These are phyloP conservation scores for Pomatostomus ruficeps DNA, from an alignment of 2,113 vertebrate species.

Conservation along the genomic window DNA sequence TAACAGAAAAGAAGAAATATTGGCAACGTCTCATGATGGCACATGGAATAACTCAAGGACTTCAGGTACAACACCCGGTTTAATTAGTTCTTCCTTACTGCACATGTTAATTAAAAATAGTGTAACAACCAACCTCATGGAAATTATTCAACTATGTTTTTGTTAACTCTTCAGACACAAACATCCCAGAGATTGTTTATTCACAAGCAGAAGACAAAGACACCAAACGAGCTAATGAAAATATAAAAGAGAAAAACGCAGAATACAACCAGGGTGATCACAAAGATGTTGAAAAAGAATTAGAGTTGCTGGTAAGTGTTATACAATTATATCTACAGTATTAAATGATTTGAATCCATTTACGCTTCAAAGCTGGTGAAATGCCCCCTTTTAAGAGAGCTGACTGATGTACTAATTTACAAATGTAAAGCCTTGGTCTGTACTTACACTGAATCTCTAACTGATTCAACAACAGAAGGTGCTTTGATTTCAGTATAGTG, in stretches of 20 bases:
- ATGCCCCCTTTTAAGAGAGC: constrained; percentile 56
- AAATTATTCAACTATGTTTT: constrained; percentile 21
- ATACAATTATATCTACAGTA: constrained; percentile 59
- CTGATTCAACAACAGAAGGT: constrained; percentile 63
- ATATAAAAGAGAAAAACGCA: constrained; percentile 54
- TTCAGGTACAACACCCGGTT: constrained; percentile 54
- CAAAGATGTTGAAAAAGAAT: constrained; percentile 71
- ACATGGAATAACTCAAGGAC: constrained; percentile 63
- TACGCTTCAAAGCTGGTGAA: constrained; percentile 63
- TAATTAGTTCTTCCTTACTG: constrained; percentile 50
- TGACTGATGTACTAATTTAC: constrained; percentile 67
- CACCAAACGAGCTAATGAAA: constrained; percentile 41
- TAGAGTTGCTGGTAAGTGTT: constrained; percentile 77
- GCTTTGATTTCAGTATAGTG: constrained; percentile 59
- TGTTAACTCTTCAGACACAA: constrained; percentile 67
- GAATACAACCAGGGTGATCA: constrained; percentile 47
- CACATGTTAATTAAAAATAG: constrained; percentile 30
- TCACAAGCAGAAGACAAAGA: constrained; percentile 64
- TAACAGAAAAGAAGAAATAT: constrained; percentile 77
- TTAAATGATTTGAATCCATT: constrained; percentile 64
- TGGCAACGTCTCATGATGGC: constrained; percentile 24
- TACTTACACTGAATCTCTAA: constrained; percentile 46
- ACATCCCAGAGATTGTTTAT: constrained; percentile 72
- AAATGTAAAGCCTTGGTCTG: constrained; percentile 49
- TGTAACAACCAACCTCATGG: not conserved